Base-by-base conservation (phyloP, 1,140 invertebrate species). In the Drosophila bipectinata region DNA sequence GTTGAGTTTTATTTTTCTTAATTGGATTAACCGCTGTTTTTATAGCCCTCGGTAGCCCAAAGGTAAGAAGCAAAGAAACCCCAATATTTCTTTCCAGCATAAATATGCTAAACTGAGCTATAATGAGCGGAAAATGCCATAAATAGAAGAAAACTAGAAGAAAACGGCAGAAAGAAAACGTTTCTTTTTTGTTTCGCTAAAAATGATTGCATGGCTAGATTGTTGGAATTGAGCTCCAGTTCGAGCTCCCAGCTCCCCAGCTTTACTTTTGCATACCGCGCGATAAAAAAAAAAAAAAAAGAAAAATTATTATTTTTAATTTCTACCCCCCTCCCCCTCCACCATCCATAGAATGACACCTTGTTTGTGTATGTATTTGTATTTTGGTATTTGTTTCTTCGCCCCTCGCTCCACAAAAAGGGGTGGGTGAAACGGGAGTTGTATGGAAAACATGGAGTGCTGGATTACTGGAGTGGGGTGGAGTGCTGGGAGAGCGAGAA, bases 11-110 rank as follows among this genome's bases (percentile, higher is more conserved):
- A 57, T 72, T 87, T 87, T 83, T 79, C 71, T 88, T 88, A 87
- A 87, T 87, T 87, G 83, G 83, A 87, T 87, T 87, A 88, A 72
- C 66, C 56, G 83, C 78, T 80, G 76, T 79, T 87, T 74, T 77
- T 77, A 72, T 64, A 79, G 48, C 45, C 64, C 67, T 68, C 18
- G 18, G 18, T 18, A 72, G 73, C 54, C 47, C 39, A 57, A 72
- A 78, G 80, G 51, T 61, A 72, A 61, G 68, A 61, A 72, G 45
- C 68, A 41, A 72, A 76, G 63, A 77, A 77, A 77, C 81, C 81
- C 67, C 74, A 75, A 82, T 82, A 87, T 84, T 85, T 18, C 18
- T 85, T 64, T 64, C 49, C 54, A 76, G 51, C 49, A 67, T 48
- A 74, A 48, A 75, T 68, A 76, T 61, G 69, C 69, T 67, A 71